phyloP scores from a whole-genome alignment of 2,888 invertebrate species.

The Clitarchus hookeri region DNA sequence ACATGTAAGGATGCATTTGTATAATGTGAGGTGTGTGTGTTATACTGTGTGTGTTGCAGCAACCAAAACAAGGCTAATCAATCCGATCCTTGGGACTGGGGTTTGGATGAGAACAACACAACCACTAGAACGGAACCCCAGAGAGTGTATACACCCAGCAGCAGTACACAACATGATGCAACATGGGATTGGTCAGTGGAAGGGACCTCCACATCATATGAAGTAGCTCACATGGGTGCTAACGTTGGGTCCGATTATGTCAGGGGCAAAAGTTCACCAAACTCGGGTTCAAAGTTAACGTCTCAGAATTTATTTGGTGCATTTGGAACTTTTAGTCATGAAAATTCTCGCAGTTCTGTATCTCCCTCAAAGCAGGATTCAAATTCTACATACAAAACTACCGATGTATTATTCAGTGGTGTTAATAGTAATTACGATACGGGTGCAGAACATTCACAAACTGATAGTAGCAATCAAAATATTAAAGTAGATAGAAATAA shows the following conservation, averaged over 20 bases:
- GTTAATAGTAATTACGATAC: background rate
- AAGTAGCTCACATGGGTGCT: conserved; percentile 17
- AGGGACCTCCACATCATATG: conserved; percentile 49
- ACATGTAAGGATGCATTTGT: background rate
- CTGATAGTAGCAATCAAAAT: background rate
- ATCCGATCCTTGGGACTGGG: conserved; percentile 43
- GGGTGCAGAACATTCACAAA: background rate
- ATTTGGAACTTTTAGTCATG: background rate
- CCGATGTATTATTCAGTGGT: background rate
- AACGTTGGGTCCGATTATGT: background rate
- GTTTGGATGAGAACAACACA: conserved; percentile 37
- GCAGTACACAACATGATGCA: conserved; percentile 35
- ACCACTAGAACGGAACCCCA: conserved; percentile 5
- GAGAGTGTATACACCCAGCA: conserved; percentile 27
- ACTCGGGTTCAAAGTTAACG: background rate
- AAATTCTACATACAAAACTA: background rate
- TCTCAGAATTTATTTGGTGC: background rate
- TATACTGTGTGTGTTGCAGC: conserved; percentile 21
- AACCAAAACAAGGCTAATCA: conserved; percentile 12
- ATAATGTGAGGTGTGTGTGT: background rate
- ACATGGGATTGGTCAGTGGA: conserved; percentile 68
- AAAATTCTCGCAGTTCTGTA: background rate
- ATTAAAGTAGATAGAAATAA: background rate
- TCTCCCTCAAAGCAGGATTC: background rate
- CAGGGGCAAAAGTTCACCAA: background rate